Percentiles rank a stretch among this genome's conserved stretches.
phyloP scores from a whole-genome alignment of 92 coral and sea anemone species.

The Umimayanthus kanabou region DNA sequence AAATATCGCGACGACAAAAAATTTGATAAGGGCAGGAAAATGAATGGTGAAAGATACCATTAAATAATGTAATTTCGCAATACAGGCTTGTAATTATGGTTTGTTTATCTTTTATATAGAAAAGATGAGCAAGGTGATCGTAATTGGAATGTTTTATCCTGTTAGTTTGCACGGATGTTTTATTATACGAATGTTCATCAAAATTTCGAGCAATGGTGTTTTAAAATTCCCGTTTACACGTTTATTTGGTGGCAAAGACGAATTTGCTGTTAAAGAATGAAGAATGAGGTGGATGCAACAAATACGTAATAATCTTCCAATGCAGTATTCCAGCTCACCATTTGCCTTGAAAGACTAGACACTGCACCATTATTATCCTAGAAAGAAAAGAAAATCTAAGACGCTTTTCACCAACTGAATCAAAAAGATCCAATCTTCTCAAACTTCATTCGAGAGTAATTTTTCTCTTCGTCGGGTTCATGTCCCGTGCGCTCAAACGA shows the following conservation, averaged over 20 bases:
- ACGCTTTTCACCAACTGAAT: constrained; percentile 8
- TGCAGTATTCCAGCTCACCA: constrained; percentile 4
- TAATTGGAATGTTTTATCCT: no score
- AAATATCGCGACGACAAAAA: no score
- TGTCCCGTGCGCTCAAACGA: neutral
- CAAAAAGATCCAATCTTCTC: neutral
- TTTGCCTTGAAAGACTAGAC: constrained; percentile 22
- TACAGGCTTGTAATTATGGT: neutral
- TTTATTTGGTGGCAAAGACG: neutral
- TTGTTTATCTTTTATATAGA: neutral
- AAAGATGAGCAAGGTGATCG: neutral
- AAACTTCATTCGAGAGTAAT: neutral
- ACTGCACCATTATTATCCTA: constrained; percentile 19
- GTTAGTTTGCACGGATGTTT: no score
- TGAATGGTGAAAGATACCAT: neutral
- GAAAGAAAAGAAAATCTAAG: constrained; percentile 7
- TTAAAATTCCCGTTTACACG: neutral
- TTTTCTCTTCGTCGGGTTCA: neutral
- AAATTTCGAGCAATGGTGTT: neutral
- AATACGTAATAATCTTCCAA: no score
- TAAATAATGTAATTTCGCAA: neutral
- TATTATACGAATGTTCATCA: neutral
- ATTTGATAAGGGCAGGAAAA: no score
- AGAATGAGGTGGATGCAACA: neutral
- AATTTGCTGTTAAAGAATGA: no score